Conservation (phyloP, 2,113 vertebrate species). For the Phyllostomus discolor region DNA sequence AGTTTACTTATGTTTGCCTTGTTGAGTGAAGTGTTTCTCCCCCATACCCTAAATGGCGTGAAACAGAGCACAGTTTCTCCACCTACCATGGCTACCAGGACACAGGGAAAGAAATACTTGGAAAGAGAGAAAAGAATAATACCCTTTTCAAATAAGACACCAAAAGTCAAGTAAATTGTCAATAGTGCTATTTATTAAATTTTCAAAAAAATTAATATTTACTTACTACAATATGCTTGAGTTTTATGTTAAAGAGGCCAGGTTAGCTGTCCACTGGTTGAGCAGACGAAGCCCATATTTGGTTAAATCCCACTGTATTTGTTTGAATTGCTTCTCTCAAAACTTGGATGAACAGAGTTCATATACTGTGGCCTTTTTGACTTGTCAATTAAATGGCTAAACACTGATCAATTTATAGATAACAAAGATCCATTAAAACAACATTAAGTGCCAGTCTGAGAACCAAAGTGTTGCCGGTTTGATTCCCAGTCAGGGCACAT, state of each 20-base stretch:
- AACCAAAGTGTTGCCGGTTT: too few species aligned
- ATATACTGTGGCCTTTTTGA: background rate
- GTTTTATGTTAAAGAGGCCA: background rate
- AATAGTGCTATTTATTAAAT: background rate
- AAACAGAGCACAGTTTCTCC: background rate
- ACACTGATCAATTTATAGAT: background rate
- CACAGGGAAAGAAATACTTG: background rate
- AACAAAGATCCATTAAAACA: conserved; percentile 12
- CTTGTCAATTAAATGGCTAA: background rate
- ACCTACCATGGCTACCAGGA: background rate
- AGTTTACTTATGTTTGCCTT: background rate
- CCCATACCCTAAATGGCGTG: background rate
- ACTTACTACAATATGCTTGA: background rate
- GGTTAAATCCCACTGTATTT: background rate
- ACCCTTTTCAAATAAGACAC: background rate
- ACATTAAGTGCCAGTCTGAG: background rate
- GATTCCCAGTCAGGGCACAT: too few species aligned
- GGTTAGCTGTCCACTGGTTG: background rate
- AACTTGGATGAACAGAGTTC: background rate
- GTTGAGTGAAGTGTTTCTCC: background rate
- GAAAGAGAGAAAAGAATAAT: background rate
- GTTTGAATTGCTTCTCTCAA: background rate
- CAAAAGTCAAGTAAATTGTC: background rate
- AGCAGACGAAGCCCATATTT: background rate
- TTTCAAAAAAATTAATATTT: background rate